Conservation (phyloP, 2,113 vertebrate genomes). For the Pseudonaja textilis region DNA sequence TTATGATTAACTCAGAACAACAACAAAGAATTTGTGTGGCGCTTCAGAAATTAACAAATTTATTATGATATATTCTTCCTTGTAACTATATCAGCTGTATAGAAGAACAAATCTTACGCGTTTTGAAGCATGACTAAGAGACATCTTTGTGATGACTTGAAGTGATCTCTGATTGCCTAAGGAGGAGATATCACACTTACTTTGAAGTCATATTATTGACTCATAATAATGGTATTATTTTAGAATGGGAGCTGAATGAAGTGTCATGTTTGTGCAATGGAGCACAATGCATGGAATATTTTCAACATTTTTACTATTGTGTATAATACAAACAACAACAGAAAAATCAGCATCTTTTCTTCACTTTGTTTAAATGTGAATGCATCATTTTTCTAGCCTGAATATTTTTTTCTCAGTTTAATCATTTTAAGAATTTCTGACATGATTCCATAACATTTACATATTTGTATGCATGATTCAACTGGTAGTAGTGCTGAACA, state of each 20-base stretch:
- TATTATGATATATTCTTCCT: background rate
- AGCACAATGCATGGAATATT: background rate
- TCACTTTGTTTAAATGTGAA: background rate
- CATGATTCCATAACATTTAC: conserved; percentile 16
- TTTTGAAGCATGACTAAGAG: background rate
- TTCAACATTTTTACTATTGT: background rate
- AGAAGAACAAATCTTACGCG: background rate
- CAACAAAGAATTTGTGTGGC: background rate
- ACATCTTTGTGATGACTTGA: background rate
- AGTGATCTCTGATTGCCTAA: background rate
- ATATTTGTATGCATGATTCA: conserved; percentile 23
- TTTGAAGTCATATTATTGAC: background rate
- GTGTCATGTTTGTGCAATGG: background rate
- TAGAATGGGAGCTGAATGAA: background rate
- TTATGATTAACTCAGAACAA: background rate
- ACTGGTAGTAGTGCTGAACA: background rate
- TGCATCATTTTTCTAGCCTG: conserved; percentile 1
- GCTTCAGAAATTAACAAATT: background rate
- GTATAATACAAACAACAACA: background rate
- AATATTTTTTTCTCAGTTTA: conserved; percentile 3
- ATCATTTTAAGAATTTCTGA: conserved; percentile 14
- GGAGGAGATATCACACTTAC: background rate
- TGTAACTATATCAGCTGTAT: background rate
- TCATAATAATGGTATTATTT: conserved; percentile 6
- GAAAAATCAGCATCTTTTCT: background rate